phyloP scores from a whole-genome alignment of 2,113 vertebrate genomes.

The Tonatia bakeri region DNA sequence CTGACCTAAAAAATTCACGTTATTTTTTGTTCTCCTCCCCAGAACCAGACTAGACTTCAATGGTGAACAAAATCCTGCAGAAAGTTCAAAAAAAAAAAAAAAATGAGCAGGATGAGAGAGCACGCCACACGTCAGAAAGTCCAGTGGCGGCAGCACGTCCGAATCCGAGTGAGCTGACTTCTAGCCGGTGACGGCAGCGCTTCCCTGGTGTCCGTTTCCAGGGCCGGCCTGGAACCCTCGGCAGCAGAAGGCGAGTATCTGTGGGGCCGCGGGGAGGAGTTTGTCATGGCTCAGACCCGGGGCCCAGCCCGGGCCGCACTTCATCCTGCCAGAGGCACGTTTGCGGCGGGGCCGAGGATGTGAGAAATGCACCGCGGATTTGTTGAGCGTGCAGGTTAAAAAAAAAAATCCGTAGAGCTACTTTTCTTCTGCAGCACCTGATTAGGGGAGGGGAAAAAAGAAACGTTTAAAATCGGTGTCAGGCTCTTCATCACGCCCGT shows the following conservation, averaged over 20 bases:
- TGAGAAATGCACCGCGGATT: neutral
- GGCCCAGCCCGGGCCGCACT: slow-evolving; percentile 42
- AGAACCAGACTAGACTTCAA: neutral
- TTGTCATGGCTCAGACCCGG: slow-evolving; percentile 32
- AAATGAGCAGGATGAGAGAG: neutral
- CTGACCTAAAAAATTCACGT: neutral
- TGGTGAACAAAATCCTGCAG: neutral
- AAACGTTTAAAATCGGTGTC: slow-evolving; percentile 64
- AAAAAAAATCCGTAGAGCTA: neutral
- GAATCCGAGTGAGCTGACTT: neutral
- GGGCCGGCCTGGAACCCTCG: neutral
- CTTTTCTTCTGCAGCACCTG: slow-evolving; percentile 70
- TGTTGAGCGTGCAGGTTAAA: neutral
- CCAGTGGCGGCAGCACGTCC: neutral
- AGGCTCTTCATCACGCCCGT: slow-evolving; percentile 36
- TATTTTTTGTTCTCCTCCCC: neutral
- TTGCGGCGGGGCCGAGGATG: slow-evolving; percentile 12
- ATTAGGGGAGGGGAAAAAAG: slow-evolving; percentile 20
- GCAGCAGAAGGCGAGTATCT: slow-evolving; percentile 1
- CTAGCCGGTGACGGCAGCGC: neutral
- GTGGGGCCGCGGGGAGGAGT: neutral
- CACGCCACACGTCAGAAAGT: neutral
- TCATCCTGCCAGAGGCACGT: slow-evolving; percentile 57
- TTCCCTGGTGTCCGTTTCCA: neutral
- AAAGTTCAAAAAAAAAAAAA: neutral